Evolutionary conservation across 2,113 vertebrate species (phyloP).

Genomic region (Otolemur garnettii): DNA sequence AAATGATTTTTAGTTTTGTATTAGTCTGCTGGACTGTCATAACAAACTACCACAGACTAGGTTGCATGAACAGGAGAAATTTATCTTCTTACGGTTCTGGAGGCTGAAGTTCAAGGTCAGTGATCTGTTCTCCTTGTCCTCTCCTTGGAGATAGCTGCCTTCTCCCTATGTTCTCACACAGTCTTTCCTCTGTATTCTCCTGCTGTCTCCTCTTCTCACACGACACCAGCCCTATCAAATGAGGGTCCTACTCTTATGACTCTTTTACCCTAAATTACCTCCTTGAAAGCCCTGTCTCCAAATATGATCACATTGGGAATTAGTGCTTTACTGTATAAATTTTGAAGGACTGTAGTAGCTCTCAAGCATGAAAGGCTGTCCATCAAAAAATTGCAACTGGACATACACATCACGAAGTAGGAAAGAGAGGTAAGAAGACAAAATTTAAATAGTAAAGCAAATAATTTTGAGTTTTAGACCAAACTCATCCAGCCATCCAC

Average conservation of each 20-base stretch:
- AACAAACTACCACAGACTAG: neutral
- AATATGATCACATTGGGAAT: neutral
- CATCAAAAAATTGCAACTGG: neutral
- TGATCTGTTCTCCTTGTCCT: neutral
- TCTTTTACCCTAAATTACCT: neutral
- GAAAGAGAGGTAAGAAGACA: neutral
- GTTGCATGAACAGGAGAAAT: neutral
- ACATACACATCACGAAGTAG: neutral
- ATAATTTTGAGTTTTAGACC: neutral
- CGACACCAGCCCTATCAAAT: neutral
- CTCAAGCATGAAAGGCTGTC: neutral
- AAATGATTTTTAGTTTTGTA: constrained; percentile 25
- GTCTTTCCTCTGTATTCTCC: neutral
- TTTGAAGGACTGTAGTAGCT: neutral
- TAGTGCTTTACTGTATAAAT: neutral
- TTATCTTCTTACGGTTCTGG: neutral
- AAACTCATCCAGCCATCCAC: neutral
- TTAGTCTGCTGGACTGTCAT: neutral
- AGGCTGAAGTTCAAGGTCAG: neutral
- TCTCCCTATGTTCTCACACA: neutral
- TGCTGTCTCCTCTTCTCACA: neutral
- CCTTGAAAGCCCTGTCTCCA: neutral
- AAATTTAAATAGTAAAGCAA: neutral
- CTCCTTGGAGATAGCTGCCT: neutral
- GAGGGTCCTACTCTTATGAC: neutral